A percentile compares a stretch with the other conserved stretches of the same genome.
Conservation (phyloP, 2,797 vertebrate genomes). For the Anniella stebbinsi region DNA sequence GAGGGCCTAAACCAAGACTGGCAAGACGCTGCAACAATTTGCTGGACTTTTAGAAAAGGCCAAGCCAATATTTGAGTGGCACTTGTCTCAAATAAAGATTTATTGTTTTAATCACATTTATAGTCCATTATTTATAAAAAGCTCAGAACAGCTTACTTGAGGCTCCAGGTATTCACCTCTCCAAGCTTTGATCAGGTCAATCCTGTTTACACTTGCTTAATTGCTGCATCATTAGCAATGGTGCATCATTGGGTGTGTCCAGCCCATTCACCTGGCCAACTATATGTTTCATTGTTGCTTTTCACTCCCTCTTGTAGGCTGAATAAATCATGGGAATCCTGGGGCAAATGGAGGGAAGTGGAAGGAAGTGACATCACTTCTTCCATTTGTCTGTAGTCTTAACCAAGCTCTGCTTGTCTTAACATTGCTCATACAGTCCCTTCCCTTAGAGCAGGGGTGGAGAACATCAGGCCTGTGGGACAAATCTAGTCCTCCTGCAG, state of each 20-base stretch:
- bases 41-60: neutral
- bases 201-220: neutral
- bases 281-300: neutral
- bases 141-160: neutral
- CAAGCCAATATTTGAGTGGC: constrained; percentile 11
- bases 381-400: neutral
- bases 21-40: neutral
- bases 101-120: neutral
- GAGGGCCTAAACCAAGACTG: neutral
- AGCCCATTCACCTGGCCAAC: neutral
- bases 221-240: neutral
- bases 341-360: neutral
- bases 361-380: neutral
- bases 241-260: neutral
- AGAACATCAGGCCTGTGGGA: too few relatives aligned
- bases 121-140: neutral
- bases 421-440: neutral
- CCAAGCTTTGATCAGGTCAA: neutral
- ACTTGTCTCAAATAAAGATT: neutral
- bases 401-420: neutral
- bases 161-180: neutral
- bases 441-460: too few relatives aligned
- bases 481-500: too few relatives aligned
- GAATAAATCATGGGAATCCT: neutral
- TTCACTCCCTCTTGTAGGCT: neutral